These are phyloP conservation scores for Archivesica marissinica DNA, from an alignment of 1,140 invertebrate genomes.

Conservation along the genomic window DNA sequence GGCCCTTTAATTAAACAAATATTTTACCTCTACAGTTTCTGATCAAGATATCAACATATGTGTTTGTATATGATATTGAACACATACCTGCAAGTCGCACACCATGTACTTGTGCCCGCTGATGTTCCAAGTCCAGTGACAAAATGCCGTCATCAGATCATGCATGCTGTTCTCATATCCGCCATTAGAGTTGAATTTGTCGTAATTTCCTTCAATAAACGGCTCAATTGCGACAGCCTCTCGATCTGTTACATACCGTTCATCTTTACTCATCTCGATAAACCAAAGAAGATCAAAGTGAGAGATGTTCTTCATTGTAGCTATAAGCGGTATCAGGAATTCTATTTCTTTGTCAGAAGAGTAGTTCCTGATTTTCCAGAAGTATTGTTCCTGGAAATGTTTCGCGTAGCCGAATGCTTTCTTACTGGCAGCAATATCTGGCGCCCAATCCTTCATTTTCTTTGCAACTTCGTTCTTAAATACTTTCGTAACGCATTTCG, in stretches of 20 bases:
- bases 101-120: constrained; percentile 41
- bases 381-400: constrained; percentile 9
- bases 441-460: background rate
- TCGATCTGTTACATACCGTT: background rate
- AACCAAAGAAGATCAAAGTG: constrained; percentile 7
- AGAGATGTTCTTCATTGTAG: background rate
- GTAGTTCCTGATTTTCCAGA: background rate
- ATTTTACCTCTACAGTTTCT: background rate
- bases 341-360: background rate
- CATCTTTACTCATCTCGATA: background rate
- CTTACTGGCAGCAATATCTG: constrained; percentile 39
- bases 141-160: constrained; percentile 22
- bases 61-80: background rate
- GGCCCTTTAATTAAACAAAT: background rate
- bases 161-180: constrained; percentile 41
- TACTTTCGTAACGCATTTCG: constrained; percentile 29
- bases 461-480: constrained; percentile 8
- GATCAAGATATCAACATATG: background rate
- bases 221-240: constrained; percentile 52
- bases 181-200: constrained; percentile 59
- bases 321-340: constrained; percentile 25
- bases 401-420: constrained; percentile 11
- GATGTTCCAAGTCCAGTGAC: constrained; percentile 56
- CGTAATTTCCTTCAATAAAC: constrained; percentile 41
- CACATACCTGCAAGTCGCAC: constrained; percentile 51